These are phyloP conservation scores for Dasyprocta punctata DNA, from an alignment of 2,113 vertebrate species.

Conservation along the genomic window DNA sequence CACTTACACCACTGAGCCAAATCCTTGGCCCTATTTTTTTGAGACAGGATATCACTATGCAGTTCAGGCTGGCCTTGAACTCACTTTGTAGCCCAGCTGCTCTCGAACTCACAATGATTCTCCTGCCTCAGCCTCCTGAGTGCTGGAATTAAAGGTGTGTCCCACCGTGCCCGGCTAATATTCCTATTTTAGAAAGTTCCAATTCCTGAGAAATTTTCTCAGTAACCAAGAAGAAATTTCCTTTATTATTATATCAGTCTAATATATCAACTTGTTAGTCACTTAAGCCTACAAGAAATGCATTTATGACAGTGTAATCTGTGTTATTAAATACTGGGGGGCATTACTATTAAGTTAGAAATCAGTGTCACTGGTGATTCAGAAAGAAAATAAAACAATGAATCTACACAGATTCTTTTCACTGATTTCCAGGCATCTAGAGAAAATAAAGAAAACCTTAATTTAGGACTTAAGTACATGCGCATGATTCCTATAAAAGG, in stretches of 20 bases:
- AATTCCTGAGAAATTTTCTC: slow-evolving; percentile 80
- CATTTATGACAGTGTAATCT: slow-evolving; percentile 82
- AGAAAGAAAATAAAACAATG: slow-evolving; percentile 34
- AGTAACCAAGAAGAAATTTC: slow-evolving; percentile 70
- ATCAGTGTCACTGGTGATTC: slow-evolving; percentile 76
- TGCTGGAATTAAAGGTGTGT: no score
- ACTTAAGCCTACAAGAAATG: slow-evolving; percentile 79
- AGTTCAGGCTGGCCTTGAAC: no score
- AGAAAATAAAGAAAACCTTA: slow-evolving; percentile 52
- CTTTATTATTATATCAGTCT: slow-evolving; percentile 77
- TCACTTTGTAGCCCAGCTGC: no score
- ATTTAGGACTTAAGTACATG: background rate
- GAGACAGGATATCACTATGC: no score
- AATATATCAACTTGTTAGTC: slow-evolving; percentile 79
- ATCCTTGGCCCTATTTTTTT: no score
- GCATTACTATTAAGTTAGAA: slow-evolving; percentile 81
- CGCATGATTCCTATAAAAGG: slow-evolving; percentile 42
- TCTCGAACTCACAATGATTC: no score
- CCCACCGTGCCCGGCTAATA: no score
- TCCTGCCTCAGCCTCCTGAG: no score
- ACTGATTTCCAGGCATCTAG: slow-evolving; percentile 41
- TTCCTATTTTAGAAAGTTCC: slow-evolving; percentile 66
- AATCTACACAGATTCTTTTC: slow-evolving; percentile 38
- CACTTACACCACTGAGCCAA: no score
- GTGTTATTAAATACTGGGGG: slow-evolving; percentile 77